These are phyloP conservation scores for Pocillopora grandis DNA, from an alignment of 92 coral and sea anemone genomes.

Conservation along the genomic window DNA sequence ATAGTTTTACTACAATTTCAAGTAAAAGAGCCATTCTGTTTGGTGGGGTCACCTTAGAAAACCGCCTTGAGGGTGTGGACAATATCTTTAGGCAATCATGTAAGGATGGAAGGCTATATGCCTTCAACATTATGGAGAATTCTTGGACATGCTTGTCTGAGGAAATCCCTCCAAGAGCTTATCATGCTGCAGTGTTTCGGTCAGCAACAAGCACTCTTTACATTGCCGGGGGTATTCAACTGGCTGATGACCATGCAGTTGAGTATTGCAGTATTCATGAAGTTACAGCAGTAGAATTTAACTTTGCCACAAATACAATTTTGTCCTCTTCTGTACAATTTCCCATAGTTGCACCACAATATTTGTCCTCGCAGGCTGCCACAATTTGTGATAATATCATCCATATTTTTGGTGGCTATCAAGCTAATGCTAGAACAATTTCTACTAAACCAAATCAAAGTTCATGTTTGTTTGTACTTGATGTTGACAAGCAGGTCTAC, in stretches of 20 bases:
- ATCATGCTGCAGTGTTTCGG: conserved; percentile 24
- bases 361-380: conserved; percentile 24
- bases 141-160: conserved; percentile 14
- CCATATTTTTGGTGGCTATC: conserved; percentile 50
- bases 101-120: conserved; percentile 34
- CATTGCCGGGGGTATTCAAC: conserved; percentile 26
- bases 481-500: conserved; percentile 29
- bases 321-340: conserved; percentile 5
- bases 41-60: conserved; percentile 24
- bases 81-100: conserved; percentile 33
- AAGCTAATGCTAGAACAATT: conserved; percentile 2
- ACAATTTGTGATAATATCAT: conserved; percentile 33
- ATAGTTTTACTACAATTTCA: conserved; percentile 17
- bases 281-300: conserved; percentile 20
- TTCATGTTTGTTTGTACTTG: conserved; percentile 35
- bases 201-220: not conserved
- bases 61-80: conserved; percentile 42
- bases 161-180: conserved; percentile 34
- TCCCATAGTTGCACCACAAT: conserved; percentile 4
- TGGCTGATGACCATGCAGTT: conserved; percentile 18
- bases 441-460: conserved; percentile 17
- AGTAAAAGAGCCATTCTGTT: conserved; percentile 22
- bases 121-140: not conserved
- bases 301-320: conserved; percentile 3
- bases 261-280: conserved; percentile 22